Conservation (phyloP, 1,140 invertebrate genomes). For the Whitmania pigra region DNA sequence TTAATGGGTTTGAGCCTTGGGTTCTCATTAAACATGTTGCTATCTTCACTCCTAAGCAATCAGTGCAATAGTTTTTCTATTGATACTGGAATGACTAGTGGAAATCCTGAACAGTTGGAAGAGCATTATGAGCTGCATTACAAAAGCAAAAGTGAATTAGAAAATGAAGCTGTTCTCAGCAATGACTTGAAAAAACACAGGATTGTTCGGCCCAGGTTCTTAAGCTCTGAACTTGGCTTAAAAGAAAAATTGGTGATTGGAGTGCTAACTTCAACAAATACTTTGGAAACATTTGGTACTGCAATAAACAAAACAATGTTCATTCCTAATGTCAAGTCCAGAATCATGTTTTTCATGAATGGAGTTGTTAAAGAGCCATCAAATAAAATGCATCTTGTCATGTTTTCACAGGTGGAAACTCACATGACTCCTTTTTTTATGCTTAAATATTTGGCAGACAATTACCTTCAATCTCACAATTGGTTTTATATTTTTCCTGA, state of each 20-base stretch:
- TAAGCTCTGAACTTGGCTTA: slow-evolving; percentile 75
- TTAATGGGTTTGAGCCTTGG: slow-evolving; percentile 21
- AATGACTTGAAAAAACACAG: slow-evolving; percentile 20
- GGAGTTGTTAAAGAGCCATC: slow-evolving; percentile 38
- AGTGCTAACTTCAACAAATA: slow-evolving; percentile 57
- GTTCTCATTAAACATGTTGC: slow-evolving; percentile 18
- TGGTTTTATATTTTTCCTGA: slow-evolving; percentile 73
- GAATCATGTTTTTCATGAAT: slow-evolving; percentile 60
- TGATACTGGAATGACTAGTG: neutral
- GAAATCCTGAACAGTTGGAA: neutral
- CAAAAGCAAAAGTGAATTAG: slow-evolving; percentile 5
- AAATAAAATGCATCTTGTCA: slow-evolving; percentile 35
- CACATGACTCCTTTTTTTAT: slow-evolving; percentile 45
- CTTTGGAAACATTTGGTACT: slow-evolving; percentile 53
- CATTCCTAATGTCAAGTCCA: slow-evolving; percentile 55
- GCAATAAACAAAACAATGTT: slow-evolving; percentile 61
- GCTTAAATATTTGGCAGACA: slow-evolving; percentile 71
- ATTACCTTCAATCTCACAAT: slow-evolving; percentile 71
- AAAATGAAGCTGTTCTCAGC: neutral
- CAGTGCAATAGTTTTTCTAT: neutral
- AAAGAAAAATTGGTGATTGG: slow-evolving; percentile 70
- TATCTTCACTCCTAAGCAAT: slow-evolving; percentile 15
- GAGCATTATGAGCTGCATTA: slow-evolving; percentile 17
- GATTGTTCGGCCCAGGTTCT: slow-evolving; percentile 60
- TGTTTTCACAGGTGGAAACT: slow-evolving; percentile 29